phyloP scores from a whole-genome alignment of 2,888 invertebrate genomes.

The Drosophila melanosoma region DNA sequence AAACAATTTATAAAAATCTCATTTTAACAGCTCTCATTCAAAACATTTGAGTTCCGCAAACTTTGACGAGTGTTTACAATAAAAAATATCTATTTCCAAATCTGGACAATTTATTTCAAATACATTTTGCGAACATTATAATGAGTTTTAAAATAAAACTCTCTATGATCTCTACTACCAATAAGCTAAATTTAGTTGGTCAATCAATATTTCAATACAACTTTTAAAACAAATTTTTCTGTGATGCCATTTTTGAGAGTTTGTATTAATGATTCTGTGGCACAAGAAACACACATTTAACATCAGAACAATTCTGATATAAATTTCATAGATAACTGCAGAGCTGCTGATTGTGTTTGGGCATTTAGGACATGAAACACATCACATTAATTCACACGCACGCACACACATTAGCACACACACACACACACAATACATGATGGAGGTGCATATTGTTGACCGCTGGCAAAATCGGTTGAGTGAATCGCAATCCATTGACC shows the following conservation, averaged over 20 bases:
- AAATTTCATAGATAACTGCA: conserved; percentile 6
- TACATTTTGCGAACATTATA: neutral
- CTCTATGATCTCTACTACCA: neutral
- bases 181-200: neutral
- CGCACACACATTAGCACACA: neutral
- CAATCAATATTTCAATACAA: neutral
- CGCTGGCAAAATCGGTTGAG: conserved; percentile 40
- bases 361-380: conserved; percentile 23
- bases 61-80: neutral
- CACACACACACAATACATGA: conserved; percentile 6
- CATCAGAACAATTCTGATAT: neutral
- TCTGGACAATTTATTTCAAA: neutral
- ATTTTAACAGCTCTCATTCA: neutral
- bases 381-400: conserved; percentile 31
- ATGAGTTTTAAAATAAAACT: neutral
- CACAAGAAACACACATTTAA: neutral
- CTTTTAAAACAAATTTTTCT: neutral
- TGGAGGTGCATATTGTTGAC: conserved; percentile 48
- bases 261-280: neutral
- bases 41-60: neutral
- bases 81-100: neutral
- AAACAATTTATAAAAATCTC: fast-evolving
- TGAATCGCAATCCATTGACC: conserved; percentile 47
- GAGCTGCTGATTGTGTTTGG: neutral
- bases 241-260: neutral